These are phyloP conservation scores for Sciurus vulgaris DNA, from an alignment of 2,797 vertebrate species.

Conservation along the genomic window DNA sequence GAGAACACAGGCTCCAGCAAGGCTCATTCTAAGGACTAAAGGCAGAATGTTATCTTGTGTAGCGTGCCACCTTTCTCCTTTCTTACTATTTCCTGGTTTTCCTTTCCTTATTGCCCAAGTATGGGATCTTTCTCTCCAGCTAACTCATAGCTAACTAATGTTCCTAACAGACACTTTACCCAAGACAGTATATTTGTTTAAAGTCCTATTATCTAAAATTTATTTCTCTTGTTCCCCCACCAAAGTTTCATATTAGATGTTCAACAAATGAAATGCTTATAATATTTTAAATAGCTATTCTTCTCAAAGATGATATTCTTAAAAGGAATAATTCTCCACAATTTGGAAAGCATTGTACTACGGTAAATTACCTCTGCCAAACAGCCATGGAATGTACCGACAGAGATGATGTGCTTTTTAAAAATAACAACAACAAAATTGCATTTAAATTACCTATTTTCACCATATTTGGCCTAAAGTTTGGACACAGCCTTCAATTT, in stretches of 20 bases:
- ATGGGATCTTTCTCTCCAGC: not conserved
- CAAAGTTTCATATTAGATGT: conserved; percentile 25
- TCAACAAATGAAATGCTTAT: conserved; percentile 36
- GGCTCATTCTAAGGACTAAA: not conserved
- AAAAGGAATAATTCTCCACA: conserved; percentile 64
- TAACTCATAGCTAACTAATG: not conserved
- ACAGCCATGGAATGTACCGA: not conserved
- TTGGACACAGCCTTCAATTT: conserved; percentile 36
- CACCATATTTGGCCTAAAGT: conserved; percentile 18
- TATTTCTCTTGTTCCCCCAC: not conserved
- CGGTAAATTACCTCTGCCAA: conserved; percentile 47
- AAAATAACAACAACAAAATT: not conserved
- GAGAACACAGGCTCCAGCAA: not conserved
- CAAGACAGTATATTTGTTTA: not conserved
- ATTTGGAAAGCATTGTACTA: conserved; percentile 16
- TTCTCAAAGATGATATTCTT: conserved; percentile 62
- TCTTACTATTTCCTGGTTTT: not conserved
- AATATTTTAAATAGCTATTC: conserved; percentile 55
- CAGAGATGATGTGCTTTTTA: conserved; percentile 30
- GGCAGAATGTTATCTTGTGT: not conserved
- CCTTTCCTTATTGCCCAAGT: not conserved
- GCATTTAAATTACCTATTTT: conserved; percentile 51
- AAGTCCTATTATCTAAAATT: not conserved
- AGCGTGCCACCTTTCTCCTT: not conserved
- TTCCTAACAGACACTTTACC: not conserved